A percentile compares a stretch with the other conserved stretches of the same genome.
These are phyloP conservation scores for Botrylloides violaceus DNA, from an alignment of 23 tunicate species.

Conservation along the genomic window DNA sequence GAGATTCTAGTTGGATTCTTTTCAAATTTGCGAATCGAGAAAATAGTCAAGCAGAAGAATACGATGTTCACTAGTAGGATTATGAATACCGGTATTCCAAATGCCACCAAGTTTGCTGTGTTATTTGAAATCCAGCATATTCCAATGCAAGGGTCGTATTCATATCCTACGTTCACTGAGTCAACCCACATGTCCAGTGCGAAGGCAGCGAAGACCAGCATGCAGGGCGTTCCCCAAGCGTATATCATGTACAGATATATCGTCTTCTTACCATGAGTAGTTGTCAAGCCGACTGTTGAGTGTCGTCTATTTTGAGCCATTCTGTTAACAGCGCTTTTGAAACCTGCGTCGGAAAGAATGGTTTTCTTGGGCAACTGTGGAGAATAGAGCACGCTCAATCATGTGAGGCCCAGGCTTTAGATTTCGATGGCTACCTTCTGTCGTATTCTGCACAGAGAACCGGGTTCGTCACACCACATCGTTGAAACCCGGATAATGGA, in stretches of 20 bases:
- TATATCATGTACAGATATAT: slow-evolving; percentile 51
- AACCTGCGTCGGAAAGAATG: slow-evolving; percentile 46
- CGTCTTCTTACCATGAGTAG: background rate
- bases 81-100: slow-evolving; percentile 59
- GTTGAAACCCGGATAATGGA: no score
- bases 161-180: slow-evolving; percentile 43
- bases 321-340: slow-evolving; percentile 48
- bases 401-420: no score
- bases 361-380: no score
- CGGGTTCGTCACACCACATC: no score
- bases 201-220: slow-evolving; percentile 49
- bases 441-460: no score
- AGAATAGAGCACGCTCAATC: no score
- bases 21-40: slow-evolving; percentile 41
- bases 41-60: slow-evolving; percentile 44
- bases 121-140: slow-evolving; percentile 87
- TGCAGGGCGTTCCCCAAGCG: slow-evolving; percentile 74
- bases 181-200: slow-evolving; percentile 45
- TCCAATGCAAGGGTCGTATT: slow-evolving; percentile 21
- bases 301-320: slow-evolving; percentile 18
- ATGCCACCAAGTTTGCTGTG: slow-evolving; percentile 57
- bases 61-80: slow-evolving; percentile 53
- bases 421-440: no score
- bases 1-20: background rate
- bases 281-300: background rate